Evolutionary conservation across 2,797 vertebrate genomes (phyloP), one percentile per base, ranked within the genome.

Genomic region (Esox lucius): DNA sequence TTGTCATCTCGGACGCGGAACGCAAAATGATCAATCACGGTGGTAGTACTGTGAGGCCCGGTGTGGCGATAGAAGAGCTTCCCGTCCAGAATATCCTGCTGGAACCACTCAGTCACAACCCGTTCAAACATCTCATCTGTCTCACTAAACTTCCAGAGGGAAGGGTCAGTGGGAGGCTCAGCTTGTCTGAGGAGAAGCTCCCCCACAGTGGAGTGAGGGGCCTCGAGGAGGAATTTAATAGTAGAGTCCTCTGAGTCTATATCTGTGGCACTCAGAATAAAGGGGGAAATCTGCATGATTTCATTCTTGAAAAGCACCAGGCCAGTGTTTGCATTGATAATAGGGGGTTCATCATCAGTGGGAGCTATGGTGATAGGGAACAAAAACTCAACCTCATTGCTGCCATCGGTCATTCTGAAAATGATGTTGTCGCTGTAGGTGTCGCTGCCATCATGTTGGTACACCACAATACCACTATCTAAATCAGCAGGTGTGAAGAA

Each of bases 401-500:
- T 90, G 56, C 94, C 94, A 11, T 96, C 95, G 13, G 92, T 93
- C 94, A 97, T 92, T 72, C 84, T 80, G 83, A 97, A 96, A 83
- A 97, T 86, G 72, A 96, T 92, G 76, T 95, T 97, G 86, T 97
- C 95, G 0, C 95, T 97, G 81, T 95, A 96, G 46, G 95, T 96
- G 78, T 97, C 93, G 0, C 93, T 96, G 78, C 95, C 95, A 0
- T 96, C 94, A 0, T 96, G 95, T 82, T 95, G 95, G 82, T 96
- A 97, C 49, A 96, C 84, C 62, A 97, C 94, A 67, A 87, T 83
- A 1, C 94, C 94, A 1, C 93, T 89, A 0, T 94, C 92, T 65
- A 96, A 87, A 85, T 96, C 95, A 0, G 86, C 82, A 3, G 93
- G 91, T 1, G 94, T 94, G 75, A 97, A 97, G 76, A 93, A 93